A percentile compares a stretch with the other conserved stretches of the same genome.
Evolutionary conservation across 2,113 vertebrate genomes (phyloP).

Genomic region (Castor canadensis): DNA sequence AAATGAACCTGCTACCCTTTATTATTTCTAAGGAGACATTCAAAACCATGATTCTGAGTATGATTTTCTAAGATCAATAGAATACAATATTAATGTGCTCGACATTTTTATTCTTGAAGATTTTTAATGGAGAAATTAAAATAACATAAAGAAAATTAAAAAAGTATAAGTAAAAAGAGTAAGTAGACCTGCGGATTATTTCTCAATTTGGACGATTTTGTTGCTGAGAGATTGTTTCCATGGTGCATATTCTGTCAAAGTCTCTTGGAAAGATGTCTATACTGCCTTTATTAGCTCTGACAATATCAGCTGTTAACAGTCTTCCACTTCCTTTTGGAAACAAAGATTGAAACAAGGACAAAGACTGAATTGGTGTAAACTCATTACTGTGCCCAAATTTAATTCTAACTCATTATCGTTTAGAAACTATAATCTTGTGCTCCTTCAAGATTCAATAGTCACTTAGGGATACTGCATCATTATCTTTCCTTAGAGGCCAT

Average conservation of each 20-base stretch:
- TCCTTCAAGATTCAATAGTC: slow-evolving; percentile 44
- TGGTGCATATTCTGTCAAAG: slow-evolving; percentile 61
- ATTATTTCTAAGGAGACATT: slow-evolving; percentile 34
- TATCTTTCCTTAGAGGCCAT: slow-evolving; percentile 57
- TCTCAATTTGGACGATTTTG: slow-evolving; percentile 53
- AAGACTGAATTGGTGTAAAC: slow-evolving; percentile 38
- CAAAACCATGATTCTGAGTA: not conserved
- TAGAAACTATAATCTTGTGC: slow-evolving; percentile 60
- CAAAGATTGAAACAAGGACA: slow-evolving; percentile 57
- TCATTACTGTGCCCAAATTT: slow-evolving; percentile 64
- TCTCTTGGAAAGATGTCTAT: slow-evolving; percentile 41
- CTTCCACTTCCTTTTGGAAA: slow-evolving; percentile 58
- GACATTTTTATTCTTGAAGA: slow-evolving; percentile 35
- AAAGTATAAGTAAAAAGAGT: slow-evolving; percentile 26
- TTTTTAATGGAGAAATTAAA: slow-evolving; percentile 53
- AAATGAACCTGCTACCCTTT: not conserved
- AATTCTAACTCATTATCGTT: slow-evolving; percentile 72
- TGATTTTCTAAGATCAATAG: slow-evolving; percentile 49
- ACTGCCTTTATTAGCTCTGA: slow-evolving; percentile 64
- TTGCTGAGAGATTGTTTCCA: slow-evolving; percentile 75
- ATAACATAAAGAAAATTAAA: slow-evolving; percentile 56
- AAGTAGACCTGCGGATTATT: slow-evolving; percentile 18
- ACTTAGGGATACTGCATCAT: slow-evolving; percentile 53
- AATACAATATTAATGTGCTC: slow-evolving; percentile 1
- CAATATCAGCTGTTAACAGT: slow-evolving; percentile 51